Evolutionary conservation across 2,888 invertebrate genomes (phyloP), one percentile per base, ranked within the genome.

Genomic region (Lasioglossum marginatum): DNA sequence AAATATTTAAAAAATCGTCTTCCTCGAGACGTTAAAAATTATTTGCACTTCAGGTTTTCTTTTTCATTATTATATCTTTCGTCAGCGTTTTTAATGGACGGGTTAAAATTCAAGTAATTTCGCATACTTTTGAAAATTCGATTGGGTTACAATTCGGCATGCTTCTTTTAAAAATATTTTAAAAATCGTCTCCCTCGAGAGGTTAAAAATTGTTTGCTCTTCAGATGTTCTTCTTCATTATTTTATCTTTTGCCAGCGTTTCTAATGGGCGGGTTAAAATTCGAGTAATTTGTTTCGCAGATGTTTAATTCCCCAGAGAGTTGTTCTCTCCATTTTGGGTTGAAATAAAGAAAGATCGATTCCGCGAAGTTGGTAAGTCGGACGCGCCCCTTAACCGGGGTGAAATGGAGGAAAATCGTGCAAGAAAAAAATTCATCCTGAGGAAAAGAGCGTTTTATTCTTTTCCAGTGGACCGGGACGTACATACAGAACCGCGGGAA

Each of bases 221-320:
- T 2, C 23, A 0, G 2, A 0, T n/a, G n/a, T n/a, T 8, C 8
- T 8, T 23, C 23, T 23, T 2, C 8, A 23, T 3, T 0, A 23
- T 23, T 23, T 52, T 10, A 52, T 52, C 8, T 23, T 52, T 8
- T 5, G 48, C 6, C 5, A 48, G 52, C 23, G 52, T 23, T 23
- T 10, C 8, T 2, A 23, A 52, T 10, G 19, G 23, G 23, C 48
- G 48, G 2, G 3, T 16, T 45, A 23, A 23, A 52, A 52, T 52
- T 52, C 6, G 52, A 8, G 23, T 23, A 52, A 52, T 19, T 52
- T 52, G 19, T 48, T 19, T 48, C 48, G 48, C 6, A 48, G 19
- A 19, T 48, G 19, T 48, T 48, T 23, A 8, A 19, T 23, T 23
- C 23, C 2, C 23, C 23, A 23, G 23, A 23, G 23, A 16, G 45